Conservation (phyloP, 2,113 vertebrate species). For the Syngnathus typhle region DNA sequence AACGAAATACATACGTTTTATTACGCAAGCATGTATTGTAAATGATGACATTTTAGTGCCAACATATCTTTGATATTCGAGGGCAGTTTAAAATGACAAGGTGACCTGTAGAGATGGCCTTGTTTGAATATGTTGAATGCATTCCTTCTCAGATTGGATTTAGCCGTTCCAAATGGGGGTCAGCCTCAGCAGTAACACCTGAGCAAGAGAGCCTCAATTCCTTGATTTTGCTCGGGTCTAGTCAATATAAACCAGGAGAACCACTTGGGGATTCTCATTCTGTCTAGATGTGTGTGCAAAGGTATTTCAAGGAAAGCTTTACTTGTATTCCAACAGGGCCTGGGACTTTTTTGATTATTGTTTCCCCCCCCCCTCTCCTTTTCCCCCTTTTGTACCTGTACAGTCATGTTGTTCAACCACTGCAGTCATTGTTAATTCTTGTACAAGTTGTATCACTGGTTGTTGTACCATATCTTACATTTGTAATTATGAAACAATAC, state of each 20-base stretch:
- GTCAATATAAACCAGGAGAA: conserved; percentile 15
- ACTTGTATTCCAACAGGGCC: conserved; percentile 49
- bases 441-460: conserved; percentile 77
- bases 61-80: conserved; percentile 66
- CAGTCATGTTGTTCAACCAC: conserved; percentile 75
- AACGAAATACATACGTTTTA: conserved; percentile 64
- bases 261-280: conserved; percentile 15
- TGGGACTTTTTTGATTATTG: conserved; percentile 34
- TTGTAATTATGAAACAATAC: conserved; percentile 83
- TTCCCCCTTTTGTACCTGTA: conserved; percentile 60
- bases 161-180: neutral
- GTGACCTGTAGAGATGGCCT: conserved; percentile 51
- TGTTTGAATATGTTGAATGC: conserved; percentile 44
- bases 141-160: conserved; percentile 39
- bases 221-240: conserved; percentile 21
- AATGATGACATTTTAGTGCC: conserved; percentile 65
- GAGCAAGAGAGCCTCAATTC: conserved; percentile 22
- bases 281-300: conserved; percentile 22
- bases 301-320: conserved; percentile 27
- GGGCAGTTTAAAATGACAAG: conserved; percentile 60
- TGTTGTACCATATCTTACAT: conserved; percentile 76
- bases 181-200: conserved; percentile 12
- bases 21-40: conserved; percentile 69
- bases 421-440: conserved; percentile 76
- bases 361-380: conserved; percentile 25